Percentiles rank a stretch among this genome's conserved stretches.
Evolutionary conservation across 2,888 invertebrate genomes (phyloP).

Genomic region (Pseudeuparius sepicola): DNA sequence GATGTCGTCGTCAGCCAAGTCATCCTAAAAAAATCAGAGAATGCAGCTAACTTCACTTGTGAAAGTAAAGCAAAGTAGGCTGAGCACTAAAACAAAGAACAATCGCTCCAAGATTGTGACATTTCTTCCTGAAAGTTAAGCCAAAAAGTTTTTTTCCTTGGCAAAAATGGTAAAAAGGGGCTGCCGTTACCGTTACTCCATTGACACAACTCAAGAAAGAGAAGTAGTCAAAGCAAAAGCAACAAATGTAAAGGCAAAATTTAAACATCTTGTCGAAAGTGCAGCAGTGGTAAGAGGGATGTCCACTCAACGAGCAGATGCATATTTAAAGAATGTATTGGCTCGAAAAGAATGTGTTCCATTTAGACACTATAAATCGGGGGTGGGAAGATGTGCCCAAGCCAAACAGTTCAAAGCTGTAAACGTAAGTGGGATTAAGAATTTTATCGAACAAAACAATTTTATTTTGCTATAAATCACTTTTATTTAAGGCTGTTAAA

Average conservation of each 20-base stretch:
- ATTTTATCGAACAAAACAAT: too few relatives aligned
- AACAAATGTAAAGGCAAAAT: constrained; percentile 69
- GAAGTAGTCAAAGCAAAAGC: constrained; percentile 52
- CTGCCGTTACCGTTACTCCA: not conserved
- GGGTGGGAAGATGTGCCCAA: constrained; percentile 69
- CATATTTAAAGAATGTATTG: constrained; percentile 66
- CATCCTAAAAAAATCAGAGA: constrained; percentile 72
- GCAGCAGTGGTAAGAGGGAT: constrained; percentile 66
- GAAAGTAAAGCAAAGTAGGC: too few relatives aligned
- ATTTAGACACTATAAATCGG: constrained; percentile 65
- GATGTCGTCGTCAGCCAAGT: constrained; percentile 97
- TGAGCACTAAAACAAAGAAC: too few relatives aligned
- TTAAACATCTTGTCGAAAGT: constrained; percentile 75
- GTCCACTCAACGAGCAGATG: constrained; percentile 60
- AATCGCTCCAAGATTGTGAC: too few relatives aligned
- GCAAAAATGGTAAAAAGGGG: not conserved
- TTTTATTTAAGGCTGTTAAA: too few relatives aligned
- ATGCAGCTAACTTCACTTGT: too few relatives aligned
- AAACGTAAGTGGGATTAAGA: constrained; percentile 42
- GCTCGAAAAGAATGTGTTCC: constrained; percentile 72
- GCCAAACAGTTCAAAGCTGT: constrained; percentile 61
- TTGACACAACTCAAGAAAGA: constrained; percentile 40
- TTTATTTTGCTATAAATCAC: too few relatives aligned
- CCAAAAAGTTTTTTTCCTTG: too few relatives aligned
- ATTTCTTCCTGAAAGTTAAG: too few relatives aligned